Base-by-base conservation (phyloP, 2,888 invertebrate genomes). In the Lithophane ornitopus region DNA sequence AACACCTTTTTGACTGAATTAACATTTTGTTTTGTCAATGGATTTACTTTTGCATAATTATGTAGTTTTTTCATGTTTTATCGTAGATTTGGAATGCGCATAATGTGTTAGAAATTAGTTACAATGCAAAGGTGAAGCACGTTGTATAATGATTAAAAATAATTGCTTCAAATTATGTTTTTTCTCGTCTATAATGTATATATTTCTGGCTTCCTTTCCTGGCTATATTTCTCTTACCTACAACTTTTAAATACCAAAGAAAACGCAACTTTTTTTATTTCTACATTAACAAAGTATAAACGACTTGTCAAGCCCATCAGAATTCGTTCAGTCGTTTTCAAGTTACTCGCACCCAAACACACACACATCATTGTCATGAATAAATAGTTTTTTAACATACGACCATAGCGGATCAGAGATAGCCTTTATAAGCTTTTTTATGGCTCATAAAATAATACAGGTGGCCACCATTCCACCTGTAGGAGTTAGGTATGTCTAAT, bases 1-100 rank as follows among this genome's bases (percentile, higher is more conserved):
- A 72, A 85, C 89, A 89, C 85, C 85, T 88, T 87, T 86, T 82
- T 84, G 76, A 68, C 41, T 59, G 34, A 49, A 87, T 87, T 87
- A 79, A 54, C 84, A 84, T 84, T 82, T 83, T 70, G 58, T 83
- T 84, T 83, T 68, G 73, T 70, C 74, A 77, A 74, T 16, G 70
- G 76, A 65, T 44, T 54, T 62, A 71, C 41, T 63, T 85, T 83
- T 58, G 59, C 44, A 66, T 63, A 76, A 63, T 73, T 67, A 14
- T 69, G 49, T 39, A 41, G 79, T 82, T 70, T 46, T 52, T 59
- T 49, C 46, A 9, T 52, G 62, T 69, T 69, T 56, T 19, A 54
- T 28, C 39, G 34, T 71, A 26, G 9, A 80, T 84, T 52, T 9
- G 22, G 12, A 63, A 54, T 39, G 16, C 26, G 54, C 19, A 52